These are phyloP conservation scores for Hephaestus fuliginosus DNA, from an alignment of 2,797 vertebrate genomes.

Conservation along the genomic window DNA sequence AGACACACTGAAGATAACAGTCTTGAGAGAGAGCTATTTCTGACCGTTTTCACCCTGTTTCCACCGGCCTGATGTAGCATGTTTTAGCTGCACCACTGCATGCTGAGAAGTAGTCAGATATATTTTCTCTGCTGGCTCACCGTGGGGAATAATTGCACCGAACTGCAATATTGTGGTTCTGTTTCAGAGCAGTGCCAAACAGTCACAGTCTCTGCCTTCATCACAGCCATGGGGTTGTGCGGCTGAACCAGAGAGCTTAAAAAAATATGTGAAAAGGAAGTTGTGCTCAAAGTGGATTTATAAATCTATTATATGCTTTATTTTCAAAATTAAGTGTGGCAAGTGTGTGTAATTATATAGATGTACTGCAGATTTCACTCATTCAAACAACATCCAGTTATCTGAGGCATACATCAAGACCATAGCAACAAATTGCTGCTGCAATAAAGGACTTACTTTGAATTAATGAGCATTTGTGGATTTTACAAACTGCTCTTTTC, in stretches of 20 bases:
- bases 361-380: neutral
- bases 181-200: slow-evolving; percentile 16
- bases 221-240: neutral
- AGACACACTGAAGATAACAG: slow-evolving; percentile 13
- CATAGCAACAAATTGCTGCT: no score
- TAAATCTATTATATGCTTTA: neutral
- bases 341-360: neutral
- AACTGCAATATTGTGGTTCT: slow-evolving; percentile 29
- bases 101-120: slow-evolving; percentile 37
- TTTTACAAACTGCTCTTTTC: neutral
- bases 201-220: neutral
- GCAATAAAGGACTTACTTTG: no score
- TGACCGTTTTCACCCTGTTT: slow-evolving; percentile 1
- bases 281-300: neutral
- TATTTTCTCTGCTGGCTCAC: slow-evolving; percentile 41
- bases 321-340: neutral
- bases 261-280: neutral
- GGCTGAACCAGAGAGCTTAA: slow-evolving; percentile 11
- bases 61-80: neutral
- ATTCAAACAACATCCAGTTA: neutral
- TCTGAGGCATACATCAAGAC: neutral
- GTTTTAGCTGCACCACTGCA: slow-evolving; percentile 25
- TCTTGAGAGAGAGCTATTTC: slow-evolving; percentile 17
- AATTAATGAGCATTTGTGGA: no score
- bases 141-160: slow-evolving; percentile 33